Base-by-base conservation (phyloP, 2,797 vertebrate species). In the Sardinella longiceps region DNA sequence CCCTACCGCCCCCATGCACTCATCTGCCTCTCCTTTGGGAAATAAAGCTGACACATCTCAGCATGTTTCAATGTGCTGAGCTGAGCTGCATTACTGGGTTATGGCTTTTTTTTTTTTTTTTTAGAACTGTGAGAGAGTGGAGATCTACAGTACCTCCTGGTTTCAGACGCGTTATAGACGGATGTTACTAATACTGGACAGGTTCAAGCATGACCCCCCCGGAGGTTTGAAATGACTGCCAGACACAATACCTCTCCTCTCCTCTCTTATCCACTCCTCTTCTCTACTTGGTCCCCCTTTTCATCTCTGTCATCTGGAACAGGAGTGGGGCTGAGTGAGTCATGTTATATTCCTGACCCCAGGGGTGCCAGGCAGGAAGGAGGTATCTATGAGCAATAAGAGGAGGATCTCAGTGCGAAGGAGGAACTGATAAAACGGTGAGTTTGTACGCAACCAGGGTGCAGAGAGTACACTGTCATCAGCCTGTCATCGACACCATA, bases 391-490 rank as follows among this genome's bases (percentile, higher is more conserved):
- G 37, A 77, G 70, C 18, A 33, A 43, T 77, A 77, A 15, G 70
- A 5, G 37, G 10, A 20, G 66, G 30, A 77, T 77, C 33, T 43
- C 14, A 43, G 70, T 20, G 70, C 15, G 33, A 43, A 43, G 33
- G 33, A 77, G 70, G 89, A 93, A 87, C 87, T 89, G 82, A 86
- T 83, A 91, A 88, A 90, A 88, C 91, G 89, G 87, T 87, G 18
- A 87, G 84, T 18, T 89, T 85, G 88, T 90, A 91, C 90, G 91
- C 81, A 90, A 88, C 86, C 85, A 85, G 88, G 86, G 86, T 85
- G 89, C 88, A 84, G 83, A 14, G 23, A 77, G 81, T 87, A 30
- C 85, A 53, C 46, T 90, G 89, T 91, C 89, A 91, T 91, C 90
- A 83, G 66, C 84, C 82, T 91, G 91, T 91, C 91, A 87, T 83